phyloP scores from a whole-genome alignment of 92 coral and sea anemone species.

The Porites divaricata region DNA sequence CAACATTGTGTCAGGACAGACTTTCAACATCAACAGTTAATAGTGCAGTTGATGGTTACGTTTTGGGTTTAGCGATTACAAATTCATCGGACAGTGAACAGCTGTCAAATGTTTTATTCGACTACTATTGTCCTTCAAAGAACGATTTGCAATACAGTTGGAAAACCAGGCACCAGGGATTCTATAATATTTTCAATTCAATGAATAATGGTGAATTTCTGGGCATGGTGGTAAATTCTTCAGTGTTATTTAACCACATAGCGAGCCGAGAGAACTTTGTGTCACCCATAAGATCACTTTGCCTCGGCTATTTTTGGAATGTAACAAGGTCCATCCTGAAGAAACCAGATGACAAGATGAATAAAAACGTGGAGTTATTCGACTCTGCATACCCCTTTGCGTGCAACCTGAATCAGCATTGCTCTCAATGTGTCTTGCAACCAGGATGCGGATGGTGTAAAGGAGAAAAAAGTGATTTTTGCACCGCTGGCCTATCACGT shows the following conservation, averaged over 20 bases:
- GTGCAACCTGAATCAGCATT: conserved; percentile 28
- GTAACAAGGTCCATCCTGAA: conserved; percentile 18
- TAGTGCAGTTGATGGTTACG: conserved; percentile 61
- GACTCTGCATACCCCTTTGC: conserved; percentile 31
- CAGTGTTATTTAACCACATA: background rate
- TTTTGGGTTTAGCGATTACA: conserved; percentile 30
- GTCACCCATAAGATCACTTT: conserved; percentile 9
- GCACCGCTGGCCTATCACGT: no score
- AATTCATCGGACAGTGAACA: conserved; percentile 5
- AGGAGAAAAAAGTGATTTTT: background rate
- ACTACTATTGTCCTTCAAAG: conserved; percentile 52
- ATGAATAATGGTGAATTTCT: background rate
- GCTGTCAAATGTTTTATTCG: conserved; percentile 48
- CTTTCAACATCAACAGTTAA: conserved; percentile 32
- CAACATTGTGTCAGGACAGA: background rate
- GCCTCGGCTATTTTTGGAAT: conserved; percentile 27
- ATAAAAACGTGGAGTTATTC: background rate
- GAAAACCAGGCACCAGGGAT: conserved; percentile 28
- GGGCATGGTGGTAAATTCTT: background rate
- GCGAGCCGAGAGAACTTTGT: background rate
- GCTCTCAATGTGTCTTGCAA: conserved; percentile 42
- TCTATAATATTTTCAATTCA: background rate
- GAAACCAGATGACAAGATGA: background rate
- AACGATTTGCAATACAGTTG: background rate
- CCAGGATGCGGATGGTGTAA: conserved; percentile 63